Evolutionary conservation across 2,797 vertebrate species (phyloP), one percentile per base, ranked within the genome.

Genomic region (Xenops minutus): DNA sequence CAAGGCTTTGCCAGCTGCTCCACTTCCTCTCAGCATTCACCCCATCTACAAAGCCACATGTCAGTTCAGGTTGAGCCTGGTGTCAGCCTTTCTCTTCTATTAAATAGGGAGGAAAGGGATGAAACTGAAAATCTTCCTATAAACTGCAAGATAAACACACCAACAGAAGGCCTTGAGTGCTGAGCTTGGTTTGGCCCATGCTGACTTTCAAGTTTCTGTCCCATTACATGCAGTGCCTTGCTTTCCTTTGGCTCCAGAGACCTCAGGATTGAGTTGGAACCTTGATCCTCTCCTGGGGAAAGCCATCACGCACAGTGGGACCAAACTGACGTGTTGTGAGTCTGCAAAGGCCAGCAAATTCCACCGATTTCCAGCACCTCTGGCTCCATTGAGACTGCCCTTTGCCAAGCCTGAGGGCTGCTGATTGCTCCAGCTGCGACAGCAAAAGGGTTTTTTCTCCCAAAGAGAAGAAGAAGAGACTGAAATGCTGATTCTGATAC

Each of bases 381-480:
- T 1, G 2, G 41, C 52, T 96, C 73, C 43, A 34, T 1, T 1
- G 4, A 66, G 37, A 54, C 34, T 64, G 52, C 56, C 46, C 75
- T 77, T 94, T 73, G 68, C 64, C 58, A 67, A 74, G 52, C 52
- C 64, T 7, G n/a, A 86, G 77, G 71, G 56, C 27, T 51, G 48
- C 67, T 74, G 91, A 96, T 93, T 91, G 92, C 85, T 90, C 63
- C 59, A 86, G 63, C n/a, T 67, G 63, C 13, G 14, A 52, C 10
- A 91, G 54, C 44, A 87, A 79, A 10, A 44, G 16, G n/a, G 18
- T 4, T n/a, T 44, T 27, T 10, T 3, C 8, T 30, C 30, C 7
- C 5, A 18, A 30, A 43, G 44, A 46, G 44, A 30, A 54, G 85
- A 16, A 67, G 71, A 82, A 74, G 13, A 73, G 41, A 58, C 52